These are phyloP conservation scores for Xerus inauris DNA, from an alignment of 2,113 vertebrate species.

Conservation along the genomic window DNA sequence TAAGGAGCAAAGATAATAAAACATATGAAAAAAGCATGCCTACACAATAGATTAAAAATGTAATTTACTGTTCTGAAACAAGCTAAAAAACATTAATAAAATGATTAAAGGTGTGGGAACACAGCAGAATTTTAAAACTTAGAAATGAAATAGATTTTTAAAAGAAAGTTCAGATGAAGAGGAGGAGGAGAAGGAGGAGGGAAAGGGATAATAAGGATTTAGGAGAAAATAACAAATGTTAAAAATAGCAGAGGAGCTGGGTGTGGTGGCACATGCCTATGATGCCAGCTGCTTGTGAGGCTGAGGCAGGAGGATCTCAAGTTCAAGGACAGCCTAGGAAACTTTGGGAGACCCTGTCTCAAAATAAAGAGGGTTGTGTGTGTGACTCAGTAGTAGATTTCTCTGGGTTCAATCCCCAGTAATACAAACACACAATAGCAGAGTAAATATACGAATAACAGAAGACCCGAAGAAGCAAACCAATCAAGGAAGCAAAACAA, in stretches of 20 bases:
- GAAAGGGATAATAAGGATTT: neutral
- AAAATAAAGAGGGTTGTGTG: too few species aligned
- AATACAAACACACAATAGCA: too few species aligned
- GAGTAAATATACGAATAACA: neutral
- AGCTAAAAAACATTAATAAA: neutral
- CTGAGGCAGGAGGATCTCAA: too few species aligned
- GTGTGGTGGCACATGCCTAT: too few species aligned
- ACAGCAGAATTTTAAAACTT: neutral
- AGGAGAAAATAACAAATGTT: neutral
- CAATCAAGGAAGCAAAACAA: neutral
- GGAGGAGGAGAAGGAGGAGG: too few species aligned
- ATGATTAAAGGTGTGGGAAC: neutral
- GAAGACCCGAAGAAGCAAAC: neutral
- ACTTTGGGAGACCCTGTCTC: too few species aligned
- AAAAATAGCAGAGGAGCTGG: neutral
- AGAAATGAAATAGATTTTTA: neutral
- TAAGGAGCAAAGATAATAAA: neutral
- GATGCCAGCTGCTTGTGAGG: too few species aligned
- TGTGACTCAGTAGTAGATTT: too few species aligned
- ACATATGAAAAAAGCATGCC: neutral
- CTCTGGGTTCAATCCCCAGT: too few species aligned
- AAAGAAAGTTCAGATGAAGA: too few species aligned
- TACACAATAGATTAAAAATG: neutral
- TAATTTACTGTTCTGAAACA: neutral
- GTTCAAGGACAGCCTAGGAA: too few species aligned